These are phyloP conservation scores for Sisyra terminalis DNA, from an alignment of 2,888 invertebrate species.

Conservation along the genomic window DNA sequence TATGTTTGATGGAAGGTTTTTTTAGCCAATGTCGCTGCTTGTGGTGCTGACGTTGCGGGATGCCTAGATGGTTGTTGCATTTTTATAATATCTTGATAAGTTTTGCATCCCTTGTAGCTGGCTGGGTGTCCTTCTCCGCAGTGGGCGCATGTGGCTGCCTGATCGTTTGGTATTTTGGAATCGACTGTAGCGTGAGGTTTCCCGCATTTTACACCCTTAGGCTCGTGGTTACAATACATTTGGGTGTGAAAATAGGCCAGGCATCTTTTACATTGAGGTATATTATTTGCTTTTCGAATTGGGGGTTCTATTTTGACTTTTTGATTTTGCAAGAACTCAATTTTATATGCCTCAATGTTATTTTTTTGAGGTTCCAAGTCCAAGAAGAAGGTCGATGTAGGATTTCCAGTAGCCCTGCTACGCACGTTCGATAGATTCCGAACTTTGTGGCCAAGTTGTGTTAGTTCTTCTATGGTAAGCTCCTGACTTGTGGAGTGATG, in stretches of 20 bases:
- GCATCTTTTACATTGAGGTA: constrained; percentile 13
- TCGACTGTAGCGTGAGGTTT: constrained; percentile 8
- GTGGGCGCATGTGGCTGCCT: constrained; percentile 10
- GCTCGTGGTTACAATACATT: constrained; percentile 13
- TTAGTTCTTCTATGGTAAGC: too few species aligned
- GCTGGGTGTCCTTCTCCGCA: constrained; percentile 12
- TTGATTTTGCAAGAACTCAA: constrained; percentile 11
- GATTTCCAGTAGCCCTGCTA: constrained; percentile 9
- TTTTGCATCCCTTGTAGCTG: constrained; percentile 12
- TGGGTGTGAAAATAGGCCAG: constrained; percentile 14
- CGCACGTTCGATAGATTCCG: too few species aligned
- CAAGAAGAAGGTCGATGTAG: constrained; percentile 13
- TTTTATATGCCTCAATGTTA: constrained; percentile 11
- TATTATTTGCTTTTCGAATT: constrained; percentile 10
- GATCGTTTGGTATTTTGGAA: constrained; percentile 9
- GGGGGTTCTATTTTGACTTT: constrained; percentile 12
- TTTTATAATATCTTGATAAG: constrained; percentile 7
- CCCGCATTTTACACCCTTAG: constrained; percentile 12
- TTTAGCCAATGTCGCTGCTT: too few species aligned
- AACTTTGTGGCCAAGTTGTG: too few species aligned
- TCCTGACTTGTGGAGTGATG: too few species aligned
- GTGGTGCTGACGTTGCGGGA: too few species aligned
- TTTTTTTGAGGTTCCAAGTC: constrained; percentile 12
- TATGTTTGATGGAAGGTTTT: too few species aligned
- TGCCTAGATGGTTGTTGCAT: background rate